These are phyloP conservation scores for Muraenolepis orangiensis DNA, from an alignment of 2,797 vertebrate species.

Conservation along the genomic window DNA sequence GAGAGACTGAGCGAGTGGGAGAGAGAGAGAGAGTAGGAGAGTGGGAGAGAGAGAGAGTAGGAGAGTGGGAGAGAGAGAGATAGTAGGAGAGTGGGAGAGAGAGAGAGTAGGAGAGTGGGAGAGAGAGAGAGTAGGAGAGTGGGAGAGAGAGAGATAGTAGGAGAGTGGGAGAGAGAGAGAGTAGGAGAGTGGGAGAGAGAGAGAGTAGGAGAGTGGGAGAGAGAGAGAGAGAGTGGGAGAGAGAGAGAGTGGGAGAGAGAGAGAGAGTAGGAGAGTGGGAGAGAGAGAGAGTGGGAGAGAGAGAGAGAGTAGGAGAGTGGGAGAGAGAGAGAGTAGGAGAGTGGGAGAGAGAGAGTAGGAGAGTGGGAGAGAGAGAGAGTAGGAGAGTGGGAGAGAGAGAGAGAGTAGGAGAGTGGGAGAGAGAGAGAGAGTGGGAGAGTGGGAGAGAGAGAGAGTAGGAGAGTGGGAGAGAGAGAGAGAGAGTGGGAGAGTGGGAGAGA, in stretches of 20 bases:
- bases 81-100: conserved; percentile 14
- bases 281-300: conserved; percentile 17
- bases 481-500: conserved; percentile 33
- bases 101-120: no score
- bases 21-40: conserved; percentile 51
- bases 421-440: background rate
- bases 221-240: conserved; percentile 10
- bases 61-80: conserved; percentile 22
- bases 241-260: conserved; percentile 54
- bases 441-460: conserved; percentile 50
- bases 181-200: conserved; percentile 30
- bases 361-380: conserved; percentile 48
- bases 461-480: no score
- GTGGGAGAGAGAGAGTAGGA: conserved; percentile 43
- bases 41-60: conserved; percentile 48
- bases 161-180: conserved; percentile 51
- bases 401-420: conserved; percentile 17
- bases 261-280: conserved; percentile 37
- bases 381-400: conserved; percentile 26
- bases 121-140: no score
- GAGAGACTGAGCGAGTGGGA: no score
- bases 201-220: conserved; percentile 14
- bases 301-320: no score
- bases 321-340: no score
- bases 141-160: conserved; percentile 45